Evolutionary conservation across 2,888 invertebrate species (phyloP).

Genomic region (Stegana nigrithorax): DNA sequence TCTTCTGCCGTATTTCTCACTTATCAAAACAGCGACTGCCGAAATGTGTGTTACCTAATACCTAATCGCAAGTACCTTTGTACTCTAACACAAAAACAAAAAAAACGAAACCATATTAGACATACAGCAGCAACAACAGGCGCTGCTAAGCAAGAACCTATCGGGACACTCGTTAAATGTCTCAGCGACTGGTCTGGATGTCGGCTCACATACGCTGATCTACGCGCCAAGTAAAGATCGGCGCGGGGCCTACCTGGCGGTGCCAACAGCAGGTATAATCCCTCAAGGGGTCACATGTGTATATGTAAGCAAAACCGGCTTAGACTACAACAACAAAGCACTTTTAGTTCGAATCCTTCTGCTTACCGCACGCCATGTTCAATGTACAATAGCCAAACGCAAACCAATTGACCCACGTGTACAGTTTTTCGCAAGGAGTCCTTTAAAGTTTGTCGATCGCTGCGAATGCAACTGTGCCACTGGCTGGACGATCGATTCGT

Average conservation of each 20-base stretch:
- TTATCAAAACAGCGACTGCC: too few species aligned
- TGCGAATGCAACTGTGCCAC: too few species aligned
- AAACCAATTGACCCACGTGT: too few species aligned
- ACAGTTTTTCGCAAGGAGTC: too few species aligned
- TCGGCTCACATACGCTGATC: slow-evolving; percentile 68
- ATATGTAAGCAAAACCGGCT: too few species aligned
- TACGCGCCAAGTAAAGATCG: slow-evolving; percentile 72
- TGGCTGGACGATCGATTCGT: too few species aligned
- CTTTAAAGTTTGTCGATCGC: too few species aligned
- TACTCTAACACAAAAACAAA: background rate
- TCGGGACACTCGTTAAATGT: slow-evolving; percentile 64
- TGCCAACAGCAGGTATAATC: slow-evolving; percentile 73
- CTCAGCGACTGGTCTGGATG: slow-evolving; percentile 46
- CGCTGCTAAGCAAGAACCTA: slow-evolving; percentile 41
- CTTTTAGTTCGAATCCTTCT: background rate
- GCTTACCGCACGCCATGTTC: background rate
- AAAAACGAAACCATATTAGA: slow-evolving; percentile 32
- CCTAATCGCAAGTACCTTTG: too few species aligned
- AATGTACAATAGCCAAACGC: too few species aligned
- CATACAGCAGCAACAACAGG: slow-evolving; percentile 40
- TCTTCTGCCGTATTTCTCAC: too few species aligned
- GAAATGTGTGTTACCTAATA: background rate
- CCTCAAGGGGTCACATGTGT: too few species aligned
- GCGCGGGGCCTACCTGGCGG: slow-evolving; percentile 74
- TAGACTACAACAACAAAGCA: too few species aligned